phyloP scores from a whole-genome alignment of 2,113 vertebrate species.

The Mus musculus region GRCm39 chr10:50303501-50304000 shows the following conservation, averaged over 20 bases:
- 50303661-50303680: no score
- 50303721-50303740: not conserved
- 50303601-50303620: no score
- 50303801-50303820: slow-evolving; percentile 38
- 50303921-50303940: not conserved
- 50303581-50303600: no score
- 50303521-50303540: no score
- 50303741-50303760: not conserved
- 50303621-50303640: no score
- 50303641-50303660: no score
- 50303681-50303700: not conserved
- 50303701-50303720: not conserved
- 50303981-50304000: not conserved
- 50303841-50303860: not conserved
- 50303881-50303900: not conserved
- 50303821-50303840: slow-evolving; percentile 18
- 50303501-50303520: no score
- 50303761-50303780: not conserved
- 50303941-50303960: slow-evolving; percentile 41
- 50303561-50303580: no score
- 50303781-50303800: not conserved
- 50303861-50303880: not conserved
- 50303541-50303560: no score
- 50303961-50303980: not conserved
- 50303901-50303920: not conserved